These are phyloP conservation scores for Drosophila chauvacae DNA, from an alignment of 1,140 invertebrate genomes.

Conservation along the genomic window DNA sequence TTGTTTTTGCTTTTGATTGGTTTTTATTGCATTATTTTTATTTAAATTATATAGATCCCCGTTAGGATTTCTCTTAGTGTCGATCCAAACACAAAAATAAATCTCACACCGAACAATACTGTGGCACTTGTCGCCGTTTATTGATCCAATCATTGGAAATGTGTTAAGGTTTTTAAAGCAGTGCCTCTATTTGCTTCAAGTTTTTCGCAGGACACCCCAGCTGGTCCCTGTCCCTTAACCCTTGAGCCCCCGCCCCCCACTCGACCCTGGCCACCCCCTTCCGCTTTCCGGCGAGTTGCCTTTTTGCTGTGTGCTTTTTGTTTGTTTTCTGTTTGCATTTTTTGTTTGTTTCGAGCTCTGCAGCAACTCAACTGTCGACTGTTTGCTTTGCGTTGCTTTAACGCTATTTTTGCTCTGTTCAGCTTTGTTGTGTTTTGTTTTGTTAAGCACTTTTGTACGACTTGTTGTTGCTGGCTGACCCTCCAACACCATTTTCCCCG, in stretches of 20 bases:
- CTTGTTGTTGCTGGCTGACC: conserved; percentile 48
- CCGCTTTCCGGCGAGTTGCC: conserved; percentile 61
- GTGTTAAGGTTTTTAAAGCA: conserved; percentile 78
- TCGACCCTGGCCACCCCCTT: conserved; percentile 40
- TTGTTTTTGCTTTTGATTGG: no score
- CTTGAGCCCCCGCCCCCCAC: conserved; percentile 11
- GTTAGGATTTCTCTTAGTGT: conserved; percentile 10
- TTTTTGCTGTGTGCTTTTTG: conserved; percentile 68
- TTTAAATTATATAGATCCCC: no score
- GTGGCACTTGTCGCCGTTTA: conserved; percentile 72
- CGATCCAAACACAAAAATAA: conserved; percentile 2
- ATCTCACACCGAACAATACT: conserved; percentile 17
- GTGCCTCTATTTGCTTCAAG: conserved; percentile 61
- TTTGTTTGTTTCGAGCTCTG: conserved; percentile 54
- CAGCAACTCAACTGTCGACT: conserved; percentile 67
- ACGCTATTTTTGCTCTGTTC: conserved; percentile 68
- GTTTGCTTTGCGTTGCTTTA: conserved; percentile 82
- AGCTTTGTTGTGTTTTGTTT: conserved; percentile 58
- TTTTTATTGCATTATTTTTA: background rate
- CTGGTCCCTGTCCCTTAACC: conserved; percentile 16
- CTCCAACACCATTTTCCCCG: conserved; percentile 15
- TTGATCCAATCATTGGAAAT: conserved; percentile 81
- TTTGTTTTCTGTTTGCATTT: conserved; percentile 76
- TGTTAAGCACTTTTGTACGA: conserved; percentile 65
- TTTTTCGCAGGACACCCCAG: conserved; percentile 49